Percentiles rank a stretch among this genome's conserved stretches.
Evolutionary conservation across 2,888 invertebrate genomes (phyloP).

Genomic region (Yponomeuta plumbellus): DNA sequence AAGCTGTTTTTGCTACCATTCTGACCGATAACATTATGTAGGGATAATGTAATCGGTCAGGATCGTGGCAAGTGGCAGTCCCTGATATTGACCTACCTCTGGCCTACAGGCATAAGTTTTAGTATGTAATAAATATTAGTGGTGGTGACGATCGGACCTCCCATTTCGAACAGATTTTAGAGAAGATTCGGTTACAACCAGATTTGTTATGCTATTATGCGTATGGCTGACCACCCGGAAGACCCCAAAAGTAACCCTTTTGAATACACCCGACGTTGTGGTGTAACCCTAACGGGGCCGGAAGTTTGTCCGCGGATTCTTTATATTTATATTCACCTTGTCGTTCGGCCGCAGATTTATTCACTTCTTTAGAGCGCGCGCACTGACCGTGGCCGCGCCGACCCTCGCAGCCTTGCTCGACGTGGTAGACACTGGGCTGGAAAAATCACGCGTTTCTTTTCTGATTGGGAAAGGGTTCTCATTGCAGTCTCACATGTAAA

Average conservation of each 20-base stretch:
- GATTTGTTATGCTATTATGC: neutral
- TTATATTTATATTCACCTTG: slow-evolving; percentile 76
- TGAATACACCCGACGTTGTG: neutral
- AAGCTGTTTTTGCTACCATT: too few species aligned
- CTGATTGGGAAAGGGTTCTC: neutral
- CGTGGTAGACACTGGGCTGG: slow-evolving; percentile 32
- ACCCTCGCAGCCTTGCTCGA: slow-evolving; percentile 40
- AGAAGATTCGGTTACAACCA: too few species aligned
- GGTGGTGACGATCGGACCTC: too few species aligned
- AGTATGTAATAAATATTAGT: too few species aligned
- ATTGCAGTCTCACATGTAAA: too few species aligned
- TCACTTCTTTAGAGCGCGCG: slow-evolving; percentile 72
- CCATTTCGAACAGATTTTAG: too few species aligned
- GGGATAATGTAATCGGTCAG: too few species aligned
- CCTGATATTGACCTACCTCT: too few species aligned
- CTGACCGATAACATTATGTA: too few species aligned
- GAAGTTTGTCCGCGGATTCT: slow-evolving; percentile 73
- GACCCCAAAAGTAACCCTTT: neutral
- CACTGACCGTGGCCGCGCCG: slow-evolving; percentile 64
- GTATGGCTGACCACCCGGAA: neutral
- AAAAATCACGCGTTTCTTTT: slow-evolving; percentile 8
- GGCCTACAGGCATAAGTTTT: too few species aligned
- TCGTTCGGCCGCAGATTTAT: slow-evolving; percentile 72
- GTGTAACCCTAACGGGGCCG: slow-evolving; percentile 51
- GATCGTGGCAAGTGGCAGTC: too few species aligned